Conservation (phyloP, 2,888 invertebrate genomes). For the Xanthorhoe spadicearia region DNA sequence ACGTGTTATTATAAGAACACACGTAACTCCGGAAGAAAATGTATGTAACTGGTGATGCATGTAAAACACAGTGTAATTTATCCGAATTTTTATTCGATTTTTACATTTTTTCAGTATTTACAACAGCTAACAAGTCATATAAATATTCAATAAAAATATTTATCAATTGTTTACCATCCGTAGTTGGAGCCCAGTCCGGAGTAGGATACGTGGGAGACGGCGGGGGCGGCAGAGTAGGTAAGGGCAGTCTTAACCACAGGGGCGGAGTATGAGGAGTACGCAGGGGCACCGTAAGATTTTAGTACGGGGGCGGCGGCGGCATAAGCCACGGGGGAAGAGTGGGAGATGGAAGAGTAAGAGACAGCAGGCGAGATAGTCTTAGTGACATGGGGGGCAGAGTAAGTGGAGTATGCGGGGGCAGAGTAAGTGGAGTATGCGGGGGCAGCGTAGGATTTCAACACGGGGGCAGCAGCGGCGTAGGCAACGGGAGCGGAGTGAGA, state of each 20-base stretch:
- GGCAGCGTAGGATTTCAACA: slow-evolving; percentile 61
- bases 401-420: slow-evolving; percentile 51
- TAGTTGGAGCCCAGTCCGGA: slow-evolving; percentile 83
- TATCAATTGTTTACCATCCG: slow-evolving; percentile 64
- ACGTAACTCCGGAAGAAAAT: slow-evolving; percentile 26
- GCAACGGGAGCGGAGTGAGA: slow-evolving; percentile 64
- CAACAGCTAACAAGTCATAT: slow-evolving; percentile 40
- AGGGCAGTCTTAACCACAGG: slow-evolving; percentile 66
- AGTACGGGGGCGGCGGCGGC: slow-evolving; percentile 58
- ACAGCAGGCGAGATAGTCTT: slow-evolving; percentile 67
- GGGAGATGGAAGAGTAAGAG: slow-evolving; percentile 68
- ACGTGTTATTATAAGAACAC: slow-evolving; percentile 27
- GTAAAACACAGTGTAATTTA: slow-evolving; percentile 24
- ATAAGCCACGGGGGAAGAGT: slow-evolving; percentile 55
- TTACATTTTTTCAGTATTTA: slow-evolving; percentile 38
- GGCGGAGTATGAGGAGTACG: slow-evolving; percentile 61
- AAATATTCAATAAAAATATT: slow-evolving; percentile 42
- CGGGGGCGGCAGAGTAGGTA: slow-evolving; percentile 84
- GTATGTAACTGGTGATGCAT: slow-evolving; percentile 24
- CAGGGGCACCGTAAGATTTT: slow-evolving; percentile 59
- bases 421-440: slow-evolving; percentile 50
- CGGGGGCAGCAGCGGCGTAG: slow-evolving; percentile 53
- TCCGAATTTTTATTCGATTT: slow-evolving; percentile 45
- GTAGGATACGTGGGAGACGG: slow-evolving; percentile 87
- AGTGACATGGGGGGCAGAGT: slow-evolving; percentile 48